These are phyloP conservation scores for Ficedula albicollis DNA, from an alignment of 2,797 vertebrate genomes.

Conservation along the genomic window DNA sequence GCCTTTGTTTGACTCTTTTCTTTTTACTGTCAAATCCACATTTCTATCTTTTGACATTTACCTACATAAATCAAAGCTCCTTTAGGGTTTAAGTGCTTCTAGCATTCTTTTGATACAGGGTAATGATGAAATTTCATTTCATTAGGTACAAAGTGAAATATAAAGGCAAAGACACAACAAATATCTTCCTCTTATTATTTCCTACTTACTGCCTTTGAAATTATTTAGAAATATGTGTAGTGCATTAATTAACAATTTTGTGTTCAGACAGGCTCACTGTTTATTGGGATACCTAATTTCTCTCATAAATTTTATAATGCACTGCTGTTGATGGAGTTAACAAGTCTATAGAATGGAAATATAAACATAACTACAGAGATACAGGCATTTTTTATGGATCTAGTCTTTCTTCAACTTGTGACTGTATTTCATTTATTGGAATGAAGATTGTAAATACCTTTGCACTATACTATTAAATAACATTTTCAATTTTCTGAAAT, in stretches of 20 bases:
- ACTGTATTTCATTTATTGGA: not conserved
- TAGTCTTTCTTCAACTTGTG: not conserved
- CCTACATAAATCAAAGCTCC: not conserved
- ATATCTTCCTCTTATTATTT: not conserved
- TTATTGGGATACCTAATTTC: not conserved
- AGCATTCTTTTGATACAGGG: not conserved
- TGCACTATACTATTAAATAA: not conserved
- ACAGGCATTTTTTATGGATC: not conserved
- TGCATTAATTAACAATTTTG: not conserved
- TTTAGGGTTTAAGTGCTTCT: not conserved
- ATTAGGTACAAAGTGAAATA: not conserved
- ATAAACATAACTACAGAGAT: not conserved
- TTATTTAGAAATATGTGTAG: not conserved
- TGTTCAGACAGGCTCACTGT: not conserved
- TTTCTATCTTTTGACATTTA: not conserved
- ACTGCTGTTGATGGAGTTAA: not conserved
- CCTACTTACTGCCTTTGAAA: not conserved
- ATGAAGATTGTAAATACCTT: not conserved
- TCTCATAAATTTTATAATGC: not conserved
- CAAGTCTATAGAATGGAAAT: not conserved
- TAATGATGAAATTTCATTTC: not conserved
- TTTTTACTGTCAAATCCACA: not conserved
- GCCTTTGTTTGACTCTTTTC: not conserved
- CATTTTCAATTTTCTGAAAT: not conserved
- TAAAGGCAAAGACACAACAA: not conserved